These are phyloP conservation scores for Pristis pectinata DNA, from an alignment of 2,797 vertebrate species.

Conservation along the genomic window DNA sequence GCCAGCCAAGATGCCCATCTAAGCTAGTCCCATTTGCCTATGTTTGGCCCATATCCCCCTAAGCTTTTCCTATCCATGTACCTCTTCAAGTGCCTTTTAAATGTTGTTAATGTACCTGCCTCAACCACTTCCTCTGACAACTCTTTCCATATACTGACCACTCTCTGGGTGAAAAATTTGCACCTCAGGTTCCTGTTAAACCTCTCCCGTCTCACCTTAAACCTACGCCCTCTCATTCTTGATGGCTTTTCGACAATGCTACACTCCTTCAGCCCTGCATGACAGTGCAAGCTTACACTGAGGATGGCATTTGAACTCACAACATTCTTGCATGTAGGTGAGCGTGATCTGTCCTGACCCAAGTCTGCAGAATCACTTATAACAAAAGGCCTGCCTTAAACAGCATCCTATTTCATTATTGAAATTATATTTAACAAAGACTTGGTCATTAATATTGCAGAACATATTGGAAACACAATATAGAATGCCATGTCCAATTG, in stretches of 20 bases:
- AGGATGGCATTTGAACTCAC: neutral
- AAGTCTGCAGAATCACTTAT: neutral
- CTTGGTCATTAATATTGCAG: neutral
- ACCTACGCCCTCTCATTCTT: no score
- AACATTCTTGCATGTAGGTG: neutral
- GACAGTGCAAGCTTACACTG: neutral
- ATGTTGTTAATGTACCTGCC: no score
- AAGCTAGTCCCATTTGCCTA: no score
- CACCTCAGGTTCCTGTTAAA: no score
- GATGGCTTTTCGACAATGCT: neutral
- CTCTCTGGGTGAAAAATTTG: no score
- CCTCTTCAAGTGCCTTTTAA: no score
- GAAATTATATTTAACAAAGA: neutral
- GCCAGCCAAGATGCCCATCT: no score
- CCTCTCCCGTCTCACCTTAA: no score
- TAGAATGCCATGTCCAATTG: neutral
- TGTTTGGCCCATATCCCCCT: no score
- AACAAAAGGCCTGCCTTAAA: neutral
- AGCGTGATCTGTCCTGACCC: neutral
- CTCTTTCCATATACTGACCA: no score
- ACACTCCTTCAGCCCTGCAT: neutral
- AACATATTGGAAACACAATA: neutral
- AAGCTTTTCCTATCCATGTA: no score
- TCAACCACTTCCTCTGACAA: no score
- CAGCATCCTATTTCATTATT: neutral